Conservation (phyloP, 2,797 vertebrate genomes). For the Sparidentex hasta region DNA sequence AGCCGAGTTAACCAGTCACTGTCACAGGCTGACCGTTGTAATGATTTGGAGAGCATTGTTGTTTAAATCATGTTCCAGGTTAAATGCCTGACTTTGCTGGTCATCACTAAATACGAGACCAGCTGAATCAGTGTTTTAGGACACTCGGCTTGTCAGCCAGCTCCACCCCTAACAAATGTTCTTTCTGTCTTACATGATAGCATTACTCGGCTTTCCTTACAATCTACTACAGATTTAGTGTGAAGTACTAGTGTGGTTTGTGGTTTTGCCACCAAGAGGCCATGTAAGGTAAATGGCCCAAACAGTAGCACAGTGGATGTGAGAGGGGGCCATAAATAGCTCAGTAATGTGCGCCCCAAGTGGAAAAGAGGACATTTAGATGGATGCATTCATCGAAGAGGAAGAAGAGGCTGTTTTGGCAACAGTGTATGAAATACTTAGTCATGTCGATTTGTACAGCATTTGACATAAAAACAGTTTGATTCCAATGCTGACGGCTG, state of each 20-base stretch:
- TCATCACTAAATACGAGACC: constrained; percentile 37
- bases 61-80: constrained; percentile 50
- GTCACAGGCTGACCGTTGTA: constrained; percentile 4
- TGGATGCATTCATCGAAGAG: neutral
- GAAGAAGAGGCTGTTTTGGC: neutral
- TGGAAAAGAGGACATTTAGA: constrained; percentile 18
- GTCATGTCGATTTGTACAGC: neutral
- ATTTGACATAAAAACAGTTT: neutral
- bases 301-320: constrained; percentile 45
- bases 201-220: neutral
- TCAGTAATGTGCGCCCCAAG: constrained; percentile 13
- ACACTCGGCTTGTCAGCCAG: neutral
- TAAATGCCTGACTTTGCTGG: constrained; percentile 41
- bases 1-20: constrained; percentile 17
- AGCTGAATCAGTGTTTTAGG: neutral
- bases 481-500: neutral
- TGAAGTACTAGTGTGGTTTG: neutral
- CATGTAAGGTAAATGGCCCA: constrained; percentile 48
- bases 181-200: neutral
- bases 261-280: neutral
- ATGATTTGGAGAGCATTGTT: constrained; percentile 30
- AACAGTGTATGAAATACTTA: constrained; percentile 3
- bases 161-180: neutral
- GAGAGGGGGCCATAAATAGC: constrained; percentile 46
- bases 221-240: neutral